A percentile compares a stretch with the other conserved stretches of the same genome.
These are phyloP conservation scores for Tenualosa ilisha DNA, from an alignment of 2,797 vertebrate species.

Conservation along the genomic window DNA sequence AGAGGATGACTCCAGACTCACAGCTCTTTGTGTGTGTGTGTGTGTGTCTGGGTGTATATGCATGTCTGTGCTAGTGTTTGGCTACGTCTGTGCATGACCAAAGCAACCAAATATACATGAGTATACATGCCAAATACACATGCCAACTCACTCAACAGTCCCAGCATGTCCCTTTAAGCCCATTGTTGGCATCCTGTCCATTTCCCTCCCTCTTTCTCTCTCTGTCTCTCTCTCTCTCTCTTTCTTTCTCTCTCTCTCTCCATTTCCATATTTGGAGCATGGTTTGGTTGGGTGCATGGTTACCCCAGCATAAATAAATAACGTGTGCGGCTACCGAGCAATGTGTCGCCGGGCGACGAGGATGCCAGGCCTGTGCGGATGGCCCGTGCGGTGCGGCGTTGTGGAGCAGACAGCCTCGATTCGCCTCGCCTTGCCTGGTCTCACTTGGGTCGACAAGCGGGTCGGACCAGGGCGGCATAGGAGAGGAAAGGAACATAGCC, in stretches of 20 bases:
- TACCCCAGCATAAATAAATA: slow-evolving; percentile 20
- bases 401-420: slow-evolving; percentile 10
- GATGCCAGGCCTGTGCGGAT: not conserved
- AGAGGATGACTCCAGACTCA: too few species aligned
- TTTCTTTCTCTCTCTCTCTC: not conserved
- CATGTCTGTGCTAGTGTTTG: not conserved
- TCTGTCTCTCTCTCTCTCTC: not conserved
- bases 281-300: slow-evolving; percentile 6
- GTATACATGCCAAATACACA: too few species aligned
- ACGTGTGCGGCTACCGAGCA: not conserved
- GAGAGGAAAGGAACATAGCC: slow-evolving; percentile 45
- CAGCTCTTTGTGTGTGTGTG: not conserved
- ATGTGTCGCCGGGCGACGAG: not conserved
- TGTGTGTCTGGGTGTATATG: not conserved
- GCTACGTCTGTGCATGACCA: not conserved
- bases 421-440: too few species aligned
- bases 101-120: not conserved
- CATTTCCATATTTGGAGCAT: not conserved
- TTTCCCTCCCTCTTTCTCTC: not conserved
- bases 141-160: not conserved
- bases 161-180: not conserved
- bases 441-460: slow-evolving; percentile 4
- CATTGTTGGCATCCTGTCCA: not conserved
- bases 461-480: not conserved
- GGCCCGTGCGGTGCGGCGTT: not conserved